Conservation (phyloP, 2,797 vertebrate genomes). For the Hemitrygon akajei region DNA sequence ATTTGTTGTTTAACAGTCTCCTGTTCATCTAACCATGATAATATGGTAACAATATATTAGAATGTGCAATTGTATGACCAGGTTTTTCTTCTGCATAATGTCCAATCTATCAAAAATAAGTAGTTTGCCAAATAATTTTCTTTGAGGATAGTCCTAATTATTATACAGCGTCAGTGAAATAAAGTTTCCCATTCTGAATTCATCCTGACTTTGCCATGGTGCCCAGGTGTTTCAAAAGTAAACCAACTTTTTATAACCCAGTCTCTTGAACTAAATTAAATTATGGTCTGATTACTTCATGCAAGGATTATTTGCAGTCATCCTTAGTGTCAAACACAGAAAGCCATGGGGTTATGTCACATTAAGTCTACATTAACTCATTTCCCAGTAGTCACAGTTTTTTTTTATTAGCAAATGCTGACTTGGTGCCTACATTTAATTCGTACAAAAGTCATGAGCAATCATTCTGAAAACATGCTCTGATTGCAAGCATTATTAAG, state of each 20-base stretch:
- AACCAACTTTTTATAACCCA: background rate
- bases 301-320: slow-evolving; percentile 21
- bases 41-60: background rate
- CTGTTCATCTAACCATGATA: background rate
- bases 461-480: background rate
- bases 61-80: background rate
- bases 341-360: slow-evolving; percentile 26
- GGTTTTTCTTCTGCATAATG: no score
- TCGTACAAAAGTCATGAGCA: background rate
- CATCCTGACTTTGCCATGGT: background rate
- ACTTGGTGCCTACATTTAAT: background rate
- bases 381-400: background rate
- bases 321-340: slow-evolving; percentile 9
- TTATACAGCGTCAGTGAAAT: background rate
- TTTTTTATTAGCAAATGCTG: background rate
- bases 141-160: background rate
- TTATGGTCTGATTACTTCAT: slow-evolving; percentile 2
- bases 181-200: background rate
- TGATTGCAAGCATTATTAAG: slow-evolving; percentile 5
- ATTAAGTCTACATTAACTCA: background rate
- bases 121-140: background rate
- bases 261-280: slow-evolving; percentile 21
- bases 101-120: background rate
- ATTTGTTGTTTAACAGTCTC: background rate
- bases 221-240: background rate